phyloP scores from a whole-genome alignment of 2,888 invertebrate species.

The Notodromas monacha region DNA sequence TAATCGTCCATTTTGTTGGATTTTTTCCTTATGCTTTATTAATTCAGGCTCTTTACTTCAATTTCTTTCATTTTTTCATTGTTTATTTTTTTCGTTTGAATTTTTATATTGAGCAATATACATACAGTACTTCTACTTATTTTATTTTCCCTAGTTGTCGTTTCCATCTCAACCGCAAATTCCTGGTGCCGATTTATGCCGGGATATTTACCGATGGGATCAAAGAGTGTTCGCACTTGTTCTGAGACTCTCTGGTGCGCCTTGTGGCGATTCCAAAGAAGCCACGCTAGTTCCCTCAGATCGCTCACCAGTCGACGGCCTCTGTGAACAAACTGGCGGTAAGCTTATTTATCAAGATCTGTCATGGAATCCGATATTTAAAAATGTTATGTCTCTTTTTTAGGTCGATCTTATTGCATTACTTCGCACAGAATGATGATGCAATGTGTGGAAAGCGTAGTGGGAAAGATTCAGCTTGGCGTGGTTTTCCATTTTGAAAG shows the following conservation, averaged over 20 bases:
- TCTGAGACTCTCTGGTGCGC: constrained; percentile 53
- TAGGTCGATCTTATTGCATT: constrained; percentile 72
- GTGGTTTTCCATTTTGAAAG: constrained; percentile 94
- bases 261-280: constrained; percentile 42
- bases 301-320: constrained; percentile 70
- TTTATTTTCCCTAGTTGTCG: constrained; percentile 27
- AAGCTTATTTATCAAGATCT: neutral
- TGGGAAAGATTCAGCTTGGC: constrained; percentile 85
- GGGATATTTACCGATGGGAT: constrained; percentile 99
- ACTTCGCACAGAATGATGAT: constrained; percentile 76
- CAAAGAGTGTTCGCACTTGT: constrained; percentile 86
- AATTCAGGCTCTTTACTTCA: too few relatives aligned
- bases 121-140: constrained; percentile 7
- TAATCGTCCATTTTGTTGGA: too few relatives aligned
- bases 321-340: constrained; percentile 97
- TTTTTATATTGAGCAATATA: constrained; percentile 5
- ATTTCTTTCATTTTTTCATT: constrained; percentile 1
- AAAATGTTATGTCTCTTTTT: constrained; percentile 8
- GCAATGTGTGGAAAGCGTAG: constrained; percentile 82
- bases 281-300: constrained; percentile 60
- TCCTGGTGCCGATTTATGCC: constrained; percentile 79
- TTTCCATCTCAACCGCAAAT: constrained; percentile 72
- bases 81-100: constrained; percentile 8
- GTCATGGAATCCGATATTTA: neutral
- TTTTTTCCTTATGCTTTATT: too few relatives aligned